Conservation (phyloP, 2,888 invertebrate species). For the Rhaphigaster nebulosa region DNA sequence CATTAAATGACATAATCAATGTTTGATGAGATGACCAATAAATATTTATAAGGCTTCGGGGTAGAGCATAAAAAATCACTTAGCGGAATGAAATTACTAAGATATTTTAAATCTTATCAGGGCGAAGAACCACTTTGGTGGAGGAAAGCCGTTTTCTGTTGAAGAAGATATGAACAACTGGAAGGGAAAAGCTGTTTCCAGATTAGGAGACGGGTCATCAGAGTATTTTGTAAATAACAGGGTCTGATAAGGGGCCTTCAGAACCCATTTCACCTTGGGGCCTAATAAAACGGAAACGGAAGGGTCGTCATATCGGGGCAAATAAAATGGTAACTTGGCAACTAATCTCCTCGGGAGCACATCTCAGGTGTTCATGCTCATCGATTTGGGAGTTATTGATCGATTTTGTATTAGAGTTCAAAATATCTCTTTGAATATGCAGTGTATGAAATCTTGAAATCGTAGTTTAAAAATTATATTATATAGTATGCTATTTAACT, state of each 20-base stretch:
- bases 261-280: background rate
- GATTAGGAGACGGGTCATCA: slow-evolving; percentile 42
- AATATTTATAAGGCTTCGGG: background rate
- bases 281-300: background rate
- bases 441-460: too few relatives aligned
- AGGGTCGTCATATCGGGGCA: background rate
- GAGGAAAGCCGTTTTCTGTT: slow-evolving; percentile 34
- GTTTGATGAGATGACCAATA: background rate
- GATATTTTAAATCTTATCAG: slow-evolving; percentile 25
- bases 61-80: slow-evolving; percentile 41
- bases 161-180: slow-evolving; percentile 4
- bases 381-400: background rate
- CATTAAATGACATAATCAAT: background rate
- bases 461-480: too few relatives aligned
- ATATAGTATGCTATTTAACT: too few relatives aligned
- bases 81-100: slow-evolving; percentile 40
- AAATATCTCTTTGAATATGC: background rate
- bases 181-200: slow-evolving; percentile 4
- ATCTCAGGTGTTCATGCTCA: background rate
- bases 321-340: background rate
- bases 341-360: background rate
- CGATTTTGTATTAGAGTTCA: background rate
- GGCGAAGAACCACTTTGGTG: background rate
- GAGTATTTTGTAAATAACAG: slow-evolving; percentile 33
- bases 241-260: slow-evolving; percentile 7